These are phyloP conservation scores for Podarcis siculus DNA, from an alignment of 2,797 vertebrate genomes.

Conservation along the genomic window DNA sequence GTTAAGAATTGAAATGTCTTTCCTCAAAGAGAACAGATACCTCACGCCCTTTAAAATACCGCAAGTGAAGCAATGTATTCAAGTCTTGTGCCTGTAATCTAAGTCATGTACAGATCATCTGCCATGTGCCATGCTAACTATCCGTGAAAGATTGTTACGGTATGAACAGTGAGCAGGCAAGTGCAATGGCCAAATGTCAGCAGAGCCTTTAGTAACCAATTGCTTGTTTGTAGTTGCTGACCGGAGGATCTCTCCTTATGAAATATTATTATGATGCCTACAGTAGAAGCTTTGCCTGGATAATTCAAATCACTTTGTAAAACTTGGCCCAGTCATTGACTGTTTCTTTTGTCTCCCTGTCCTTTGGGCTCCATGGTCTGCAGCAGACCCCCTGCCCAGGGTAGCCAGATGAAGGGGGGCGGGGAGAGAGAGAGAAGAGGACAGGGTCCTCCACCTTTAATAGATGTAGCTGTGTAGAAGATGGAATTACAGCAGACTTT, in stretches of 20 bases:
- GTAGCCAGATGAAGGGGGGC: no score
- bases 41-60: not conserved
- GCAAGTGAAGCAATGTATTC: not conserved
- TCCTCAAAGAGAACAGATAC: not conserved
- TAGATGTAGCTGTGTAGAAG: not conserved
- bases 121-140: conserved; percentile 1
- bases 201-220: not conserved
- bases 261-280: not conserved
- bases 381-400: no score
- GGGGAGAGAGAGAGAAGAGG: not conserved
- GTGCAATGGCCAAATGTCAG: not conserved
- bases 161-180: not conserved
- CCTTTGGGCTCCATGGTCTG: not conserved
- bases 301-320: not conserved
- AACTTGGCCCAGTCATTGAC: not conserved
- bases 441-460: not conserved
- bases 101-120: not conserved
- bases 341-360: not conserved
- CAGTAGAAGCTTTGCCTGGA: not conserved
- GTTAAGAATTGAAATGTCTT: not conserved
- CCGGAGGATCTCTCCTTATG: not conserved
- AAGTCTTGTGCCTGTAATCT: not conserved
- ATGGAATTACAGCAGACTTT: not conserved
- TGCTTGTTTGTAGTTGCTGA: not conserved
- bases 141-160: not conserved